These are phyloP conservation scores for Pterobdella sp. DNA, from an alignment of 2,888 invertebrate genomes.

Conservation along the genomic window DNA sequence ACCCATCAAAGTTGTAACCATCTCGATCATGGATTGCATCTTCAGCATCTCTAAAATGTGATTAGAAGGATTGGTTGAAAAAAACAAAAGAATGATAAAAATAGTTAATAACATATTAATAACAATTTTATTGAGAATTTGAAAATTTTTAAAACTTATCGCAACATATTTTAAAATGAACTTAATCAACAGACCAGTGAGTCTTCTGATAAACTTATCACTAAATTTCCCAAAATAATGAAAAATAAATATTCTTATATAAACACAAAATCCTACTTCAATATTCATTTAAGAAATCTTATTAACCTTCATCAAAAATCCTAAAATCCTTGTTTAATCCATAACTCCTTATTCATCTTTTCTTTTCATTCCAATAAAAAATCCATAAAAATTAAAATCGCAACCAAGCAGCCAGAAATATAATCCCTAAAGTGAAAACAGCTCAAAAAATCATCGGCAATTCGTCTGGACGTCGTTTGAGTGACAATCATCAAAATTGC, in stretches of 20 bases:
- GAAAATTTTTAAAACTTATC: no score
- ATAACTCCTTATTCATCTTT: background rate
- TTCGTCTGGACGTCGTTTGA: background rate
- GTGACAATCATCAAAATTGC: background rate
- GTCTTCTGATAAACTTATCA: no score
- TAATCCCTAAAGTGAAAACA: background rate
- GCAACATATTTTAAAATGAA: no score
- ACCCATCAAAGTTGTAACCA: constrained; percentile 97
- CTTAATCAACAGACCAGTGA: no score
- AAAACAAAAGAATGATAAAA: no score
- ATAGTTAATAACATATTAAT: no score
- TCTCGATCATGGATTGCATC: constrained; percentile 93
- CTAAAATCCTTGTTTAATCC: background rate
- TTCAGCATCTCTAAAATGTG: constrained; percentile 75
- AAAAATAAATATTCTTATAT: no score
- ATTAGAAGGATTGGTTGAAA: no score
- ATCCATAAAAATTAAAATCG: background rate
- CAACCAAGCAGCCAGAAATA: background rate
- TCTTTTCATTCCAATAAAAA: background rate
- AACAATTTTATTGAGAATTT: no score
- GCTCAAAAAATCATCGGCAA: background rate
- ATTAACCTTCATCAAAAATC: background rate
- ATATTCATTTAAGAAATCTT: background rate
- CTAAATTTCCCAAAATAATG: no score
- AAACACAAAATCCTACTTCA: background rate